Evolutionary conservation across 2,113 vertebrate genomes (phyloP), one percentile per base, ranked within the genome.

Genomic region (Glareola pratincola): DNA sequence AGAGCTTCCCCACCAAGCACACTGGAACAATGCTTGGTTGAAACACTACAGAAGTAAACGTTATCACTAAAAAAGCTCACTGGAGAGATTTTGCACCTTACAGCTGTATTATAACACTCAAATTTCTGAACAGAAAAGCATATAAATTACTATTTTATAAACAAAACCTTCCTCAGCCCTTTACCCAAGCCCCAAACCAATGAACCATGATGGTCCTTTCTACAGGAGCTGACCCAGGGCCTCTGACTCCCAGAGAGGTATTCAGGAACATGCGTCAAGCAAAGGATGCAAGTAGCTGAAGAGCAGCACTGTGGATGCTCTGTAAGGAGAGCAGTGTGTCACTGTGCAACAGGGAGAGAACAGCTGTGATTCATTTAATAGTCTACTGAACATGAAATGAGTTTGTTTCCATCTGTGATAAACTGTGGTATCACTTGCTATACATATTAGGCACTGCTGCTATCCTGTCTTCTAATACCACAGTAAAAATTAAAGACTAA

Each of bases 301-400:
- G 29, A 86, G 64, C 57, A 7, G 7, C 14, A 45, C 36, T 6
- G 4, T 3, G 30, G 85, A 67, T 76, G 78, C 74, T 80, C 53
- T 48, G 37, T 71, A 92, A 92, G 3, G 4, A 88, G 92, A 94
- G 29, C 71, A 63, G 32, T 66, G 41, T 59, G 81, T 81, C 90
- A 90, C 66, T 37, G 22, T 72, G 60, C 10, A 2, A 50, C 73
- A 89, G 57, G 19, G 56, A 80, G 66, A 74, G 76, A 96, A 77
- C 85, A 96, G 77, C 69, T 91, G 91, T 39, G 86, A 92, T 68
- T 94, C 85, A 72, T 86, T 97, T 94, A 79, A 93, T 57, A 76
- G 64, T 69, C 87, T 91, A 73, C 87, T 90, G 90, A 97, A 95
- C 92, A 94, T 64, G 60, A 97, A 95, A 95, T 50, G 47, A 85